Conservation (phyloP, 2,888 invertebrate species). For the Argyra leucocephala region DNA sequence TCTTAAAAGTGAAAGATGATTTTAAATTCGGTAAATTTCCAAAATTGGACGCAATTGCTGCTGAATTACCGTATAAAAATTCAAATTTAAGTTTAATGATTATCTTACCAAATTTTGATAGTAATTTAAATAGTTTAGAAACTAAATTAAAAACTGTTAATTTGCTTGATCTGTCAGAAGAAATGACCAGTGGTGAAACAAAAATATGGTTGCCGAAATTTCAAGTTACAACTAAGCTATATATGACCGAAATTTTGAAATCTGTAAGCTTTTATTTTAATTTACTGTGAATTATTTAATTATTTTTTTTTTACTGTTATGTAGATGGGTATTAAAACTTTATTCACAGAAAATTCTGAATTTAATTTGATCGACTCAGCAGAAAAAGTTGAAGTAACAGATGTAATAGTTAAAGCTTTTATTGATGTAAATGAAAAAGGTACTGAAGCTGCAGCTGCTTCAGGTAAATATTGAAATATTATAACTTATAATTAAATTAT, state of each 20-base stretch:
- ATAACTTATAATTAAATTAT: too few species aligned
- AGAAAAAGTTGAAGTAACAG: slow-evolving; percentile 51
- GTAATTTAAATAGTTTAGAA: slow-evolving; percentile 56
- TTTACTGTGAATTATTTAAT: too few species aligned
- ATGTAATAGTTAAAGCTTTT: slow-evolving; percentile 74
- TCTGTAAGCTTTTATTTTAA: slow-evolving; percentile 59
- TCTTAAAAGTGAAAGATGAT: neutral
- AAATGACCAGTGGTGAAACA: slow-evolving; percentile 42
- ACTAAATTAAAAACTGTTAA: slow-evolving; percentile 51
- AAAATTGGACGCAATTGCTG: slow-evolving; percentile 48
- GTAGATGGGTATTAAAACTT: slow-evolving; percentile 60
- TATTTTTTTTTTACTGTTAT: slow-evolving; percentile 29
- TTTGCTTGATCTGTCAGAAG: slow-evolving; percentile 46
- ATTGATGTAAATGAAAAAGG: slow-evolving; percentile 84
- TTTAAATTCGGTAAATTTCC: slow-evolving; percentile 42
- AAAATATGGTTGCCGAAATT: slow-evolving; percentile 65
- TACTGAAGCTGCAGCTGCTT: slow-evolving; percentile 77
- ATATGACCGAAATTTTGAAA: slow-evolving; percentile 52
- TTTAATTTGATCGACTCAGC: slow-evolving; percentile 55
- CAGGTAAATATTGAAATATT: slow-evolving; percentile 50
- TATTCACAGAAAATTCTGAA: slow-evolving; percentile 55
- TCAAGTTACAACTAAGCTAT: slow-evolving; percentile 64
- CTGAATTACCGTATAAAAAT: slow-evolving; percentile 65
- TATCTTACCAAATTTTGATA: slow-evolving; percentile 59
- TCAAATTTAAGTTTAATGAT: slow-evolving; percentile 62